phyloP scores from a whole-genome alignment of 1,140 invertebrate species.

The Rhopalosiphum padi region DNA sequence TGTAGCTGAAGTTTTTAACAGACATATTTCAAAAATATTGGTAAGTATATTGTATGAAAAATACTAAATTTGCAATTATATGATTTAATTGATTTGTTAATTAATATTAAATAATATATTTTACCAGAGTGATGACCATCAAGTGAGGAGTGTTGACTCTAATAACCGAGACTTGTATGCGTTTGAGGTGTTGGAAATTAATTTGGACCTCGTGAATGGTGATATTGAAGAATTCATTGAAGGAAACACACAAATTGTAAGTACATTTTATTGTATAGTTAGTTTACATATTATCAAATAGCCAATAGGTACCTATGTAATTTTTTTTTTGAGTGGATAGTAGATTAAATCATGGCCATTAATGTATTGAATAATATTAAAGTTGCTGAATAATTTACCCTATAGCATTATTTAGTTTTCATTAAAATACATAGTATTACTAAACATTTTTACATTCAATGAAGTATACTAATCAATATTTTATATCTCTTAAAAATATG shows the following conservation, averaged over 20 bases:
- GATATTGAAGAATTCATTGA: background rate
- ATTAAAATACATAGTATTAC: too few relatives aligned
- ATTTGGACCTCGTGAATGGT: background rate
- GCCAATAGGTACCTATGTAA: background rate
- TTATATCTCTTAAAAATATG: background rate
- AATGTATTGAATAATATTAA: too few relatives aligned
- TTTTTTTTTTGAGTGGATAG: background rate
- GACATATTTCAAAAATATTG: constrained; percentile 72
- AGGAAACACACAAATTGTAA: background rate
- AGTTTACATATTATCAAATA: background rate
- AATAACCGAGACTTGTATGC: constrained; percentile 52
- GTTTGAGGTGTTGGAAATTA: constrained; percentile 43
- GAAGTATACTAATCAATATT: background rate
- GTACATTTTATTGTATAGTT: background rate
- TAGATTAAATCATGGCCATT: too few relatives aligned
- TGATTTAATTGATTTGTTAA: background rate
- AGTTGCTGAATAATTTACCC: too few relatives aligned
- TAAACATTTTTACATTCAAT: background rate
- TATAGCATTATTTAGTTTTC: too few relatives aligned
- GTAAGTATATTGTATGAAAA: constrained; percentile 63
- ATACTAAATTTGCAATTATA: background rate
- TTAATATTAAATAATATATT: background rate
- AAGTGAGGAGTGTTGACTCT: constrained; percentile 30
- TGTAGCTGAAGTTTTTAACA: constrained; percentile 72
- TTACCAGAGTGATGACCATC: constrained; percentile 39